These are phyloP conservation scores for Danio rerio DNA, from an alignment of 2,113 vertebrate species.

Conservation along the genomic window GRCz12tu NC_133178.1:34246501-34247000, in stretches of 20 bases:
- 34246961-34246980: neutral
- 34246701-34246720: slow-evolving; percentile 62
- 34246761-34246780: slow-evolving; percentile 37
- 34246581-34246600: slow-evolving; percentile 46
- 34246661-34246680: slow-evolving; percentile 53
- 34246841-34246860: slow-evolving; percentile 43
- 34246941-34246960: slow-evolving; percentile 9
- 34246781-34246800: slow-evolving; percentile 44
- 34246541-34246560: slow-evolving; percentile 32
- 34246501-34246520: slow-evolving; percentile 38
- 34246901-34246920: slow-evolving; percentile 30
- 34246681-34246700: slow-evolving; percentile 54
- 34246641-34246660: slow-evolving; percentile 59
- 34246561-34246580: slow-evolving; percentile 42
- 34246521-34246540: slow-evolving; percentile 33
- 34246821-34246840: slow-evolving; percentile 38
- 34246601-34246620: slow-evolving; percentile 54
- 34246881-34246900: slow-evolving; percentile 23
- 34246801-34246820: slow-evolving; percentile 53
- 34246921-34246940: slow-evolving; percentile 29
- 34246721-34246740: slow-evolving; percentile 59
- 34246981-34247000: slow-evolving; percentile 13
- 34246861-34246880: slow-evolving; percentile 17
- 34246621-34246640: slow-evolving; percentile 57
- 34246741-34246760: slow-evolving; percentile 48